Percentiles rank a stretch among this genome's conserved stretches.
phyloP scores from a whole-genome alignment of 2,888 invertebrate species.

The Sussaba pulchella region DNA sequence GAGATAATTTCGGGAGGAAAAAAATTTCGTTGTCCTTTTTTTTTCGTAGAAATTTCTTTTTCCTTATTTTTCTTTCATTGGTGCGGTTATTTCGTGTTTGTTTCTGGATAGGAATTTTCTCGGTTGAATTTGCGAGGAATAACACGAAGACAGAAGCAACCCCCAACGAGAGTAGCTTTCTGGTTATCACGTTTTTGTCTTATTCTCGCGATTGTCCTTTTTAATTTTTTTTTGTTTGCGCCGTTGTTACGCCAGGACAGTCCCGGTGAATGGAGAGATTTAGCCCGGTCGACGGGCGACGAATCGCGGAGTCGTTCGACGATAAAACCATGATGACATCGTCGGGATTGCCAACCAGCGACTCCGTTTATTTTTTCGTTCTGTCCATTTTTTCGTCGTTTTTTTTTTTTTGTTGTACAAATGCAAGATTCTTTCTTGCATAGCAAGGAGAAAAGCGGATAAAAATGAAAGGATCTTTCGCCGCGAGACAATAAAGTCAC shows the following conservation, averaged over 20 bases:
- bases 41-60: not conserved
- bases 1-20: too few species aligned
- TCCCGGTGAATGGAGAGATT: slow-evolving; percentile 48
- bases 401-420: not conserved
- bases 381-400: too few species aligned
- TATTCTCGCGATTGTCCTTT: not conserved
- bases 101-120: not conserved
- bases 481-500: slow-evolving; percentile 55
- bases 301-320: slow-evolving; percentile 42
- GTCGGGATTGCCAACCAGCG: slow-evolving; percentile 37
- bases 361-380: not conserved
- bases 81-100: not conserved
- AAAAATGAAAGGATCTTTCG: slow-evolving; percentile 64
- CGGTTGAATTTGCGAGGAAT: slow-evolving; percentile 15
- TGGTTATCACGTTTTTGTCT: slow-evolving; percentile 1
- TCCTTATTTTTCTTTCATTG: slow-evolving; percentile 4
- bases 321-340: slow-evolving; percentile 46
- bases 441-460: slow-evolving; percentile 49
- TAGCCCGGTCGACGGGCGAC: slow-evolving; percentile 32
- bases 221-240: slow-evolving; percentile 12
- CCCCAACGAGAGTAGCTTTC: slow-evolving; percentile 2
- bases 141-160: not conserved
- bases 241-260: slow-evolving; percentile 39
- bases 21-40: not conserved
- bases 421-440: slow-evolving; percentile 38